Evolutionary conservation across 2,113 vertebrate species (phyloP).

Genomic region (Macquaria australasica): DNA sequence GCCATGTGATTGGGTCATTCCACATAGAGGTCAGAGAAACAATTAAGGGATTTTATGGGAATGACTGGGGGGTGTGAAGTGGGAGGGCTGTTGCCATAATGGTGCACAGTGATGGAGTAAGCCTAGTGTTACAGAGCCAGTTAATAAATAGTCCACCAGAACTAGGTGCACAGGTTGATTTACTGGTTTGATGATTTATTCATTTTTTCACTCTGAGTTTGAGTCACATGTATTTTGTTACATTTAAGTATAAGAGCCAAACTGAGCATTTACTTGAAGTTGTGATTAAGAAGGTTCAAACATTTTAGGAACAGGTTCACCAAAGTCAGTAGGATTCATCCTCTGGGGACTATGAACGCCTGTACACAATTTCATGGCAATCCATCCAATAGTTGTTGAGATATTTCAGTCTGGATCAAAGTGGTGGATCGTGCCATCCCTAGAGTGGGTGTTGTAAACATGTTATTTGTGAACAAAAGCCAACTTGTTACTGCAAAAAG

Average conservation of each 20-base stretch:
- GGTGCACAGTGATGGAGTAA: conserved; percentile 49
- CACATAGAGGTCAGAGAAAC: conserved; percentile 78
- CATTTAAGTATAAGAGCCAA: not conserved
- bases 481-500: not conserved
- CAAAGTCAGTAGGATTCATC: not conserved
- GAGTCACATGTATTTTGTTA: not conserved
- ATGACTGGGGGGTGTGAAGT: conserved; percentile 59
- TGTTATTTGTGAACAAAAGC: not conserved
- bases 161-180: not conserved
- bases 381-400: not conserved
- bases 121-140: conserved; percentile 23
- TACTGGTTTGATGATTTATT: not conserved
- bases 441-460: not conserved
- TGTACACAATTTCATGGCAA: not conserved
- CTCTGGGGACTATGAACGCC: not conserved
- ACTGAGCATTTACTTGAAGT: not conserved
- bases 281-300: not conserved
- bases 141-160: conserved; percentile 3
- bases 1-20: conserved; percentile 56
- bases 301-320: not conserved
- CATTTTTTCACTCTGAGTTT: not conserved
- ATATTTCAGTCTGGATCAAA: not conserved
- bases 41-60: conserved; percentile 78
- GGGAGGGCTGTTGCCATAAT: conserved; percentile 70
- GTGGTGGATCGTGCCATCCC: not conserved